Evolutionary conservation across 2,888 invertebrate genomes (phyloP).

Genomic region (Prostheceraeus crozeri): DNA sequence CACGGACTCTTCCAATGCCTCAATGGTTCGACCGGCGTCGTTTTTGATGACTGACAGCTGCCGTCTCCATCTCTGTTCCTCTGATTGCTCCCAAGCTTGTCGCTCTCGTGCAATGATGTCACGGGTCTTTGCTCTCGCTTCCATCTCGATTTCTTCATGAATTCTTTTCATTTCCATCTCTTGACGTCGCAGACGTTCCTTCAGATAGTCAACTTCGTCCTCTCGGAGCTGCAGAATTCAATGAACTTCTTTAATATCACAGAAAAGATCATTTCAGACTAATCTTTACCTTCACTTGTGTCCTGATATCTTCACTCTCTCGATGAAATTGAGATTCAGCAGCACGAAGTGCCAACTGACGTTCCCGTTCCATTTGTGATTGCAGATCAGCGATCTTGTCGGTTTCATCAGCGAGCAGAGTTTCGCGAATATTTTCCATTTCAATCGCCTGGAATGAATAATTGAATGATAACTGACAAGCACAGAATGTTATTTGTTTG

Average conservation of each 20-base stretch:
- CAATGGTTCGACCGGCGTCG: constrained; percentile 13
- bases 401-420: constrained; percentile 16
- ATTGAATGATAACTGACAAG: background rate
- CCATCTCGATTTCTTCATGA: constrained; percentile 24
- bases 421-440: background rate
- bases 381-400: constrained; percentile 21
- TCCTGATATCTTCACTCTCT: constrained; percentile 15
- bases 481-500: too few relatives aligned
- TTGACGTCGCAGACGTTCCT: constrained; percentile 22
- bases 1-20: constrained; percentile 26
- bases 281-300: background rate
- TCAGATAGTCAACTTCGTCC: constrained; percentile 12
- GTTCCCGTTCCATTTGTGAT: constrained; percentile 14
- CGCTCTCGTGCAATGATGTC: constrained; percentile 27
- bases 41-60: constrained; percentile 32
- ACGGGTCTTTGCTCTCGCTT: constrained; percentile 29
- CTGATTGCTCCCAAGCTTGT: constrained; percentile 33
- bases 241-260: too few relatives aligned
- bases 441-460: background rate
- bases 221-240: constrained; percentile 22
- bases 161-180: constrained; percentile 21
- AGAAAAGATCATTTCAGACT: too few relatives aligned
- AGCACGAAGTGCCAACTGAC: background rate
- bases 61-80: constrained; percentile 32
- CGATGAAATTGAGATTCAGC: constrained; percentile 16